Evolutionary conservation across 2,797 vertebrate genomes (phyloP).

Genomic region (Choloepus didactylus): DNA sequence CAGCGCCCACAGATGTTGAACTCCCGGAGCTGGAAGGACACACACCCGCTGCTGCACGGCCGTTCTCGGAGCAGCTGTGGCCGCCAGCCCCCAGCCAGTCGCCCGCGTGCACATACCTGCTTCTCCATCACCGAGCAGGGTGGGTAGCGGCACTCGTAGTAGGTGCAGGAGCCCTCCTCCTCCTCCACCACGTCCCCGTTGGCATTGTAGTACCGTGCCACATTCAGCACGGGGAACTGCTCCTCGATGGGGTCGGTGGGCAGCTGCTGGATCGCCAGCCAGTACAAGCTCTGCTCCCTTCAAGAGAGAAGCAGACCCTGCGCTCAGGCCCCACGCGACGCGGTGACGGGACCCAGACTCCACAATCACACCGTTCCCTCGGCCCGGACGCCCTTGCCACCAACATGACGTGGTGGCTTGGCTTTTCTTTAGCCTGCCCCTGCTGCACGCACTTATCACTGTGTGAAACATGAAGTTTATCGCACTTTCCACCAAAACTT

Average conservation of each 20-base stretch:
- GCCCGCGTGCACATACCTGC: conserved; percentile 90
- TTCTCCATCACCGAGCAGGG: conserved; percentile 99
- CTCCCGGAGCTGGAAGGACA: conserved; percentile 92
- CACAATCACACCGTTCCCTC: background rate
- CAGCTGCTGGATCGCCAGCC: conserved; percentile 99
- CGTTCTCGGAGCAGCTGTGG: no score
- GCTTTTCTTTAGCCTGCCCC: background rate
- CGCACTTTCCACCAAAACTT: background rate
- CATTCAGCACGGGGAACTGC: conserved; percentile 97
- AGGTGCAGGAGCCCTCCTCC: conserved; percentile 98
- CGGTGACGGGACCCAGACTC: no score
- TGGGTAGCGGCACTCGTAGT: conserved; percentile 99
- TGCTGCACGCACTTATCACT: background rate
- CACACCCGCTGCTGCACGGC: background rate
- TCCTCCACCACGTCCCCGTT: conserved; percentile 99
- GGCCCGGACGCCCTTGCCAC: background rate
- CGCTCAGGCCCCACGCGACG: no score
- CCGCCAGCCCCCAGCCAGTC: no score
- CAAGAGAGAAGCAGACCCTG: background rate
- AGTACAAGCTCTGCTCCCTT: conserved; percentile 99
- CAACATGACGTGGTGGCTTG: background rate
- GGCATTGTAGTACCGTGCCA: conserved; percentile 98
- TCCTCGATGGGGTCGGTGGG: conserved; percentile 98
- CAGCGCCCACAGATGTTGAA: conserved; percentile 99
- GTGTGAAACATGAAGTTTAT: fast-evolving